Base-by-base conservation (phyloP, 2,888 invertebrate species). In the Xylota segnis region DNA sequence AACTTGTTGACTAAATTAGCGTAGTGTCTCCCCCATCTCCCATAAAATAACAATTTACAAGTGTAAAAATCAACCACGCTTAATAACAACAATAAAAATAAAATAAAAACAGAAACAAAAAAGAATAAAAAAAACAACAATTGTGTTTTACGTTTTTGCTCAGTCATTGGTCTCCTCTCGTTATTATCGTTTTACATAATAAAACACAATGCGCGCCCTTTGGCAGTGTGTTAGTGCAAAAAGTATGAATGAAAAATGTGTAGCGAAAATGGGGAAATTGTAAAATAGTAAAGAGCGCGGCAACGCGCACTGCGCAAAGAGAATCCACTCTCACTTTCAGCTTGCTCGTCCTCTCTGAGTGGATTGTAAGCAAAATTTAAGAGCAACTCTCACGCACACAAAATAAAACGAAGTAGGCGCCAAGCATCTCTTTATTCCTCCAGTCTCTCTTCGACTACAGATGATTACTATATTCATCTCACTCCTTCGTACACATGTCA, bases 201-300 rank as follows among this genome's bases (percentile, higher is more conserved):
- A 66, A 70, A 43, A 65, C 43, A 68, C 18, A 50, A 47, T 58
- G 32, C 16, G 1, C 40, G 18, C 18, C 18, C 27, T n/a, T 37
- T 43, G 12, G 50, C 29, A n/a, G 54, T 66, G 68, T 61, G 43
- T 56, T 66, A 43, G 78, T 83, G 78, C 71, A 82, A 86, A 86
- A 86, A 86, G 86, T 86, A 86, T 86, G 86, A 86, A 86, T 86
- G 86, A 86, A 86, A 86, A 86, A 82, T 82, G 59, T 81, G 76
- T 82, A 74, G 66, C 47, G 29, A 56, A 40, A 74, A 56, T 70
- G 75, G 81, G 81, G 84, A 81, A 84, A 79, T 75, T 12, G 56
- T 56, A 76, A 76, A 82, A 58, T 4, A 23, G 27, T 10, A 10
- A 32, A 71, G 45, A 50, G 47, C n/a, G 10, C 10, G 16, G 37